Conservation (phyloP, 2,113 vertebrate genomes). For the Grantiella picta region DNA sequence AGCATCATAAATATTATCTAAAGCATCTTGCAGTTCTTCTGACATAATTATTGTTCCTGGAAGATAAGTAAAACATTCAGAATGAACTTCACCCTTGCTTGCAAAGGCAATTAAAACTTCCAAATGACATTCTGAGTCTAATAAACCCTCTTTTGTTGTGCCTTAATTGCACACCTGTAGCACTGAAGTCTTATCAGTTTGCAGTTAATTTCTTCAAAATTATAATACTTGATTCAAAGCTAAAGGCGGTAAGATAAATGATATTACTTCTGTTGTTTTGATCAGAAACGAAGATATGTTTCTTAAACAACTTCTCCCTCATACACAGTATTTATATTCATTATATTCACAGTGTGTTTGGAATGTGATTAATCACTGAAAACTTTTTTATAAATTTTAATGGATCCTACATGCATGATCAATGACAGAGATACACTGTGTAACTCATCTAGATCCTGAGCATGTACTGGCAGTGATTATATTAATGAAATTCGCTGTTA, state of each 20-base stretch:
- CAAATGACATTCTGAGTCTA: conserved; percentile 10
- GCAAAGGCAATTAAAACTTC: conserved; percentile 47
- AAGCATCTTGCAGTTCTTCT: conserved; percentile 80
- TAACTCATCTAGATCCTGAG: background rate
- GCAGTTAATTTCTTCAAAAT: conserved; percentile 15
- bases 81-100: conserved; percentile 17
- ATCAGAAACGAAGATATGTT: background rate
- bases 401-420: background rate
- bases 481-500: conserved; percentile 7
- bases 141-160: conserved; percentile 25
- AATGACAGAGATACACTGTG: background rate
- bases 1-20: conserved; percentile 82
- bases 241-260: conserved; percentile 2
- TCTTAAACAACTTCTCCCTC: background rate
- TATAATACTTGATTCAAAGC: background rate
- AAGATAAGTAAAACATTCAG: conserved; percentile 30
- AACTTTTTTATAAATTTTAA: background rate
- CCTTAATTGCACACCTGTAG: conserved; percentile 46
- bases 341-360: background rate
- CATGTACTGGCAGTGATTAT: background rate
- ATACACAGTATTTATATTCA: conserved; percentile 4
- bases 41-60: conserved; percentile 85
- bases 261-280: background rate
- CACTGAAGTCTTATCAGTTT: background rate
- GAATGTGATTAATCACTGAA: conserved; percentile 7